Percentiles rank a stretch among this genome's conserved stretches.
Evolutionary conservation across 2,888 invertebrate species (phyloP).

Genomic region (Callyntrura sp.): DNA sequence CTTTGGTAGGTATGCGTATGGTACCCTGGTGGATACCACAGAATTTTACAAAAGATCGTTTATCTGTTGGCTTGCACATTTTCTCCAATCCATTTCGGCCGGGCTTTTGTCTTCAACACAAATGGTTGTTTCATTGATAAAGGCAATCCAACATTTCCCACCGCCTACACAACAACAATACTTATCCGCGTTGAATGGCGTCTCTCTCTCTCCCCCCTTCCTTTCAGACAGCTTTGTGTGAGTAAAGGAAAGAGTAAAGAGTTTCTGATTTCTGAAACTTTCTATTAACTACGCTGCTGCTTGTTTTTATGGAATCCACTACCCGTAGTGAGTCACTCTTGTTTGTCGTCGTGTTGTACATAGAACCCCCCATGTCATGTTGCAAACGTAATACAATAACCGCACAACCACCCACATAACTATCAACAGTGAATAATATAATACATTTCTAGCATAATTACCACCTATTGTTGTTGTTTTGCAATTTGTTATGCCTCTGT

Average conservation of each 20-base stretch:
- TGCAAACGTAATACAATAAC: not conserved
- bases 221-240: too few relatives aligned
- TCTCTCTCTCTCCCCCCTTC: too few relatives aligned
- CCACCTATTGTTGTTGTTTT: constrained; percentile 11
- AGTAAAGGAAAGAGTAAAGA: not conserved
- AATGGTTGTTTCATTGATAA: constrained; percentile 38
- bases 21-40: constrained; percentile 10
- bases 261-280: constrained; percentile 4
- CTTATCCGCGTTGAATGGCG: not conserved
- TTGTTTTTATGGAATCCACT: too few relatives aligned
- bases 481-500: constrained; percentile 17
- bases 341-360: not conserved
- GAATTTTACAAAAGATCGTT: constrained; percentile 62
- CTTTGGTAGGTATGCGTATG: not conserved
- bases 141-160: not conserved
- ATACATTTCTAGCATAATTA: constrained; percentile 22
- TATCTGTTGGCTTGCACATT: constrained; percentile 54
- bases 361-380: not conserved
- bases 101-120: constrained; percentile 25
- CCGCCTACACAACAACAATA: not conserved
- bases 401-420: constrained; percentile 14
- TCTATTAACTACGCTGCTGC: not conserved
- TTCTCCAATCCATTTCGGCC: constrained; percentile 42
- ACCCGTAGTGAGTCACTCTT: not conserved
- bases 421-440: not conserved